Base-by-base conservation (phyloP, 2,113 vertebrate species). In the Capreolus pygargus region DNA sequence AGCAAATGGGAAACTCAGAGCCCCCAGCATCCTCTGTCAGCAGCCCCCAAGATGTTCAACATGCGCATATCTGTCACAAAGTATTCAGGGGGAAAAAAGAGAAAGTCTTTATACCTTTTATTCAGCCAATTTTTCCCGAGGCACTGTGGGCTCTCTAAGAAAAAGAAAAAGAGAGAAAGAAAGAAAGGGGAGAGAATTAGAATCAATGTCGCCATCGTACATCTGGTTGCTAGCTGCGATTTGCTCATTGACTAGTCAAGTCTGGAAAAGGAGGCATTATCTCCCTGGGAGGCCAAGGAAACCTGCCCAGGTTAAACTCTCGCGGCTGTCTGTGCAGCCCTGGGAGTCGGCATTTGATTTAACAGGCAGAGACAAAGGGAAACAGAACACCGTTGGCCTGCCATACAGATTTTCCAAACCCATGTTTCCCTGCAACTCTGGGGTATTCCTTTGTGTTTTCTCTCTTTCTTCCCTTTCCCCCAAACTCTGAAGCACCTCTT, bases 91-190 rank as follows among this genome's bases (percentile, higher is more conserved):
- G 54, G 81, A 86, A 93, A 76, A 74, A 36, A 2, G 61, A 91
- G 30, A 94, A 95, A 95, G 27, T 94, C 95, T 92, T 95, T 50
- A 0, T 99, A 99, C 99, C 99, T 99, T 98, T 98, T 94, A 97
- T 93, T 95, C 97, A 97, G 98, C 98, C 98, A 98, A 98, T 97
- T 96, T 98, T 95, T 96, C 98, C 98, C 95, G 84, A 57, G 87
- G 98, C 25, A 0, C 92, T 30, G 98, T 89, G 98, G 98, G 84
- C 95, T 97, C 98, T 98, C 98, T 99, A 88, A 91, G 97, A 92
- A 98, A 97, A 74, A 74, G 67, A 74, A 74, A 98, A 92, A 98
- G 76, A 82, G 9, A 54, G 30, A 96, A 90, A 95, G 95, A 97
- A 82, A 95, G 57, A 98, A 97, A 97, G 94, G 17, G 96, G 76